Conservation (phyloP, 2,888 invertebrate genomes). For the Athrips mouffetella region DNA sequence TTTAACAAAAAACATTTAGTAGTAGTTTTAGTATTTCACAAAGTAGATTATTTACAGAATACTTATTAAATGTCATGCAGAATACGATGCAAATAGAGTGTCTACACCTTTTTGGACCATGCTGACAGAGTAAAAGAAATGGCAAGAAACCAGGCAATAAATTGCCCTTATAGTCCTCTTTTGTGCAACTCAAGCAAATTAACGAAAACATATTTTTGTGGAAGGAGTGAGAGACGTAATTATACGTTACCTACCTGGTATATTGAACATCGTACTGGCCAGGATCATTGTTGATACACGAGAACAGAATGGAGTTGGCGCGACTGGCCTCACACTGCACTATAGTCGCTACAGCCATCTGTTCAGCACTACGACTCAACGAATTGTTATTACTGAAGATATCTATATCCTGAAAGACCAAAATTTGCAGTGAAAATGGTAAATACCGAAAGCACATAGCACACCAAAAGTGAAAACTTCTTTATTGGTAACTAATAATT, state of each 20-base stretch:
- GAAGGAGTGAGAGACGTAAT: neutral
- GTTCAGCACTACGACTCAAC: slow-evolving; percentile 80
- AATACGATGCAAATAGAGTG: too few relatives aligned
- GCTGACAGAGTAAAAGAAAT: too few relatives aligned
- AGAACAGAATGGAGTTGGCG: slow-evolving; percentile 87
- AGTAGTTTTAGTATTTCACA: too few relatives aligned
- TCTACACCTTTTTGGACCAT: too few relatives aligned
- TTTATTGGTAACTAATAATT: too few relatives aligned
- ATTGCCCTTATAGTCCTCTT: too few relatives aligned
- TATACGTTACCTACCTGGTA: slow-evolving; percentile 71
- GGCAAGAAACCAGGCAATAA: too few relatives aligned
- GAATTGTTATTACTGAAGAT: slow-evolving; percentile 77
- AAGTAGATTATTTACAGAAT: too few relatives aligned
- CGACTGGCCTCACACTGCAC: slow-evolving; percentile 85
- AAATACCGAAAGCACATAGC: neutral
- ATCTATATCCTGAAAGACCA: slow-evolving; percentile 77
- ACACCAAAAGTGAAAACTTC: neutral
- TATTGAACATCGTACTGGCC: slow-evolving; percentile 86
- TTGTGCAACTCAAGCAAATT: too few relatives aligned
- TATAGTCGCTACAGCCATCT: slow-evolving; percentile 83
- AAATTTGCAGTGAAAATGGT: slow-evolving; percentile 4
- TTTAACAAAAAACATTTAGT: too few relatives aligned
- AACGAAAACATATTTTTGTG: too few relatives aligned
- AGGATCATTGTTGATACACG: slow-evolving; percentile 86
- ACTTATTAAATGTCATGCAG: too few relatives aligned